Evolutionary conservation across 2,113 vertebrate species (phyloP), one percentile per base, ranked within the genome.

Genomic region (Nothocercus nigrocapillus): DNA sequence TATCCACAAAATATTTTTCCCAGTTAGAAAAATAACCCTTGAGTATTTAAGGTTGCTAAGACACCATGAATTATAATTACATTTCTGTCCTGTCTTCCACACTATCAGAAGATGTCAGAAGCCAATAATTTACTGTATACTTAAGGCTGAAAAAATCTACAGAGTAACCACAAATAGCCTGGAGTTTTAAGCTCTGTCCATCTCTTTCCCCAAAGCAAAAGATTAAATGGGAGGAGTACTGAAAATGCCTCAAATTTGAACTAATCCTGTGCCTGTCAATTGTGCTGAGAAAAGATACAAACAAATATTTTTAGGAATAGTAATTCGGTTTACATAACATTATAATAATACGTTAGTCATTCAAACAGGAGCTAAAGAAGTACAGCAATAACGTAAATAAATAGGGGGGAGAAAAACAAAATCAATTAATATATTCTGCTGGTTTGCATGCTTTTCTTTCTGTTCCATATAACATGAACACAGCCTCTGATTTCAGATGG

Each of bases 211-310:
- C 78, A 38, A 91, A 95, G 81, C 53, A 85, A 90, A 69, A 86
- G 80, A 92, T 92, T 93, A 91, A 91, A 68, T 61, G 47, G 49
- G 54, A 94, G 79, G 36, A 86, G 51, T 75, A 56, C n/a, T 83
- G 91, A 95, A 89, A 91, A 84, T 38, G 69, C 53, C 83, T 88
- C 69, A 94, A 88, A 96, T 87, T 49, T 88, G 96, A 59, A 81
- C 73, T 76, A 73, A 94, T 86, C 66, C 61, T 13, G 4, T 78
- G 75, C 66, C 66, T 75, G 51, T 32, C 61, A 90, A 47, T 81
- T 78, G 34, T 2, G 51, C 16, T 13, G 16, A 69, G 15, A 78
- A 12, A 80, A 81, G 69, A 78, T 40, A 10, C 70, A 90, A 84
- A 13, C 61, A 86, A 81, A 54, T 21, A 68, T 0, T 74, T 45